Percentiles rank a stretch among this genome's conserved stretches.
phyloP scores from a whole-genome alignment of 2,888 invertebrate genomes.

The Oscheius sp. region DNA sequence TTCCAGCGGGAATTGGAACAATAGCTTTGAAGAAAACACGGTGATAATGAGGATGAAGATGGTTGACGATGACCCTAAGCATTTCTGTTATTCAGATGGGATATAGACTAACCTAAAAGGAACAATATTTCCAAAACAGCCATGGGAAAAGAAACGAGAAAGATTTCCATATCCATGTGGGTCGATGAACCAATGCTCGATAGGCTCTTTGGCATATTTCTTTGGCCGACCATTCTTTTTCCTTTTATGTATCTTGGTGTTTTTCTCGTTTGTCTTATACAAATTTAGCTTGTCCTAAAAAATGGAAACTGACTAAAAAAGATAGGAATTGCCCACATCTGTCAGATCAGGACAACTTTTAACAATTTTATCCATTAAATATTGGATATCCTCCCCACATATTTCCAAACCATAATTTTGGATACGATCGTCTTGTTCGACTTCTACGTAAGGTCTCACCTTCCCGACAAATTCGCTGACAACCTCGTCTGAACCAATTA shows the following conservation, averaged over 20 bases:
- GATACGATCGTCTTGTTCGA: not conserved
- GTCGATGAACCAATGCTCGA: not conserved
- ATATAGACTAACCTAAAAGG: not conserved
- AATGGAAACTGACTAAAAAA: not conserved
- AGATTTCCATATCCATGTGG: not conserved
- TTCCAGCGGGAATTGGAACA: conserved; percentile 15
- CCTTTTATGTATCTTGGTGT: not conserved
- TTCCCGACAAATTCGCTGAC: not conserved
- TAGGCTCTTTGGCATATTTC: not conserved
- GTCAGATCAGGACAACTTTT: not conserved
- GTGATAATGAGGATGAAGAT: conserved; percentile 9
- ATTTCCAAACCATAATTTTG: not conserved
- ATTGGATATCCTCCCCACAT: not conserved
- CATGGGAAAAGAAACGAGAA: not conserved
- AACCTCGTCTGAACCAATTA: not conserved
- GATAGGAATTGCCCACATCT: not conserved
- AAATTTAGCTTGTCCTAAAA: not conserved
- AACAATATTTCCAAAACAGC: not conserved
- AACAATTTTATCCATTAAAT: not conserved
- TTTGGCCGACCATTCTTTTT: not conserved
- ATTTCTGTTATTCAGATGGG: too few relatives aligned
- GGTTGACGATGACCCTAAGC: conserved; percentile 4
- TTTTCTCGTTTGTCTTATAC: not conserved
- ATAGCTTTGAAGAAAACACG: conserved; percentile 8
- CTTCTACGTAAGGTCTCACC: not conserved